A percentile compares a stretch with the other conserved stretches of the same genome.
These are phyloP conservation scores for Scolanthus callimorphus DNA, from an alignment of 92 coral and sea anemone genomes.

Conservation along the genomic window DNA sequence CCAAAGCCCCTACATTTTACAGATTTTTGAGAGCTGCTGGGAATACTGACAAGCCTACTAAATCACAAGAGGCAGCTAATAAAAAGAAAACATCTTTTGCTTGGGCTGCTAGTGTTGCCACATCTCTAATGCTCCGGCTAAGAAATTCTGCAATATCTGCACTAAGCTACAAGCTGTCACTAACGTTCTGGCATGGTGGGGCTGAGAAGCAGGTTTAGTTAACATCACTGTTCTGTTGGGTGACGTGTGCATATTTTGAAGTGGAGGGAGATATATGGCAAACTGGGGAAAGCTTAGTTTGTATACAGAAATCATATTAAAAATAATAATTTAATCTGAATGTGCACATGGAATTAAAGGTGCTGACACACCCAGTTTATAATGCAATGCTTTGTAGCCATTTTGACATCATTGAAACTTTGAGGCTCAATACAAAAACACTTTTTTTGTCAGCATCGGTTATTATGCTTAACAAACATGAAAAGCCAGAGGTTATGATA, in stretches of 20 bases:
- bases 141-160: slow-evolving; percentile 62
- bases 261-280: neutral
- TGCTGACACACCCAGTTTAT: too few species aligned
- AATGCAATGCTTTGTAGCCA: neutral
- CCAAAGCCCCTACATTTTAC: slow-evolving; percentile 40
- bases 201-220: slow-evolving; percentile 54
- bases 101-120: slow-evolving; percentile 36
- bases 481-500: neutral
- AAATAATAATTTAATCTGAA: too few species aligned
- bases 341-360: too few species aligned
- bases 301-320: too few species aligned
- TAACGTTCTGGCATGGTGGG: slow-evolving; percentile 67
- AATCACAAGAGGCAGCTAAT: neutral
- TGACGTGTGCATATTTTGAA: neutral
- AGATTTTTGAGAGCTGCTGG: slow-evolving; percentile 11
- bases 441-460: neutral
- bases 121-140: slow-evolving; percentile 40
- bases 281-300: too few species aligned
- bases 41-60: neutral
- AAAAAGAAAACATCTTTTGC: neutral
- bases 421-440: too few species aligned
- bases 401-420: neutral
- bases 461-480: neutral
- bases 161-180: slow-evolving; percentile 37
- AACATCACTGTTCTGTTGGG: neutral